Base-by-base conservation (phyloP, 2,888 invertebrate genomes). In the Erynnis tages region DNA sequence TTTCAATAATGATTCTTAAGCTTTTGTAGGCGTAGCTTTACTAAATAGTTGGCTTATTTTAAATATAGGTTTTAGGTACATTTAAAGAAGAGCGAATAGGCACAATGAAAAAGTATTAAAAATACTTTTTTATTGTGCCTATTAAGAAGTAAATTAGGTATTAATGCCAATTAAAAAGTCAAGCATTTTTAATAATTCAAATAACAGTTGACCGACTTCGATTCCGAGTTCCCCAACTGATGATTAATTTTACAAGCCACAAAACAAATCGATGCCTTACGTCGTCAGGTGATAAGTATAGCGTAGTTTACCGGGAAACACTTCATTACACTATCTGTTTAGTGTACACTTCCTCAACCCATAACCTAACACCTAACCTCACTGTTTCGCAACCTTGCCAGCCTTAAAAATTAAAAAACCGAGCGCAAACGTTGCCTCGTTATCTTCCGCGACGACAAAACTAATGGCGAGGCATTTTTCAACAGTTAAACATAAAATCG, bases 401-500 rank as follows among this genome's bases (percentile, higher is more conserved):
- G 70, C 59, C 60, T 63, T 73, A 67, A 78, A 73, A 70, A 70
- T 69, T 67, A 71, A 71, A 38, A 67, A 67, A 53, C 27, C 29
- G 21, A 14, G 34, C 37, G 13, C 30, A 37, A 43, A 43, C 27
- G 66, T 66, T 66, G 60, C 65, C 69, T 62, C 65, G 71, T 81
- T 83, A 82, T 83, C 83, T 65, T 66, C 63, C 61, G 46, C 29
- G 65, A 66, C 63, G 61, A 60, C 66, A 62, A 64, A 67, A 71
- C 71, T 73, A 75, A 77, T 72, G 73, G 70, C 60, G 66, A 63
- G 59, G 67, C 75, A 72, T 81, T 82, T 81, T 79, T 79, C 71
- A 77, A 81, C 79, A 75, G 75, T 79, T 77, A 70, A 78, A 79
- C 80, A 78, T 79, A 80, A 81, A 71, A 81, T 80, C 77, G 76